Base-by-base conservation (phyloP, 2,113 vertebrate genomes). In the Prunella fulvescens region DNA sequence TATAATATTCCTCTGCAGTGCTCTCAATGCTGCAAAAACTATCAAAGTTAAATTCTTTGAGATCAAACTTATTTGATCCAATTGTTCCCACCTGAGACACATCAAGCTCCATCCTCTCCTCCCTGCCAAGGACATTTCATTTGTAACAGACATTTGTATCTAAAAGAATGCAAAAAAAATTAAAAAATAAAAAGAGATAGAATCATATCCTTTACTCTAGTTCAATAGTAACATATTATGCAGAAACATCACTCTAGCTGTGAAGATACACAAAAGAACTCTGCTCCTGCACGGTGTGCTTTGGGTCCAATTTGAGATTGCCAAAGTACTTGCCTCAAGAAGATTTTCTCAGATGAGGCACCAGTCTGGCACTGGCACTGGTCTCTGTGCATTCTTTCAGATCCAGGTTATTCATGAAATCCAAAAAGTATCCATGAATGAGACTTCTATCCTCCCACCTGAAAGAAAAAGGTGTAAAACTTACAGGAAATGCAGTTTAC, bases 231-330 rank as follows among this genome's bases (percentile, higher is more conserved):
- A 81, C 5, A 25, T 3, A 45, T 23, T 45, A 28, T 40, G 24
- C 37, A 83, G 45, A 87, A 91, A 78, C 5, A 29, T 25, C 29
- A 70, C 58, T 61, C 19, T 26, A 81, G 12, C 18, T 45, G 9
- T 2, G 6, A 42, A 73, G 40, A 54, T 22, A 51, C 12, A 79
- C 39, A 58, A 71, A 61, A n/a, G 28, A 73, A 31, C 17, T 42
- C 15, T 47, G 12, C 8, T 67, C 24, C 53, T 47, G 7, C n/a
- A 40, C 0, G 0, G 9, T 19, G 14, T 53, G 24, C 11, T 69
- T 42, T 29, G 26, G 7, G 37, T 72, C 44, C 28, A 22, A 10
- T 77, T 19, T 61, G 26, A 28, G n/a, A 51, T 14, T 81, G 25
- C 16, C 25, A 25, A 58, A 77, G 37, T 19, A 60, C 14, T 60